A percentile compares a stretch with the other conserved stretches of the same genome.
phyloP scores from a whole-genome alignment of 2,888 invertebrate genomes.

The Athalia circularis region DNA sequence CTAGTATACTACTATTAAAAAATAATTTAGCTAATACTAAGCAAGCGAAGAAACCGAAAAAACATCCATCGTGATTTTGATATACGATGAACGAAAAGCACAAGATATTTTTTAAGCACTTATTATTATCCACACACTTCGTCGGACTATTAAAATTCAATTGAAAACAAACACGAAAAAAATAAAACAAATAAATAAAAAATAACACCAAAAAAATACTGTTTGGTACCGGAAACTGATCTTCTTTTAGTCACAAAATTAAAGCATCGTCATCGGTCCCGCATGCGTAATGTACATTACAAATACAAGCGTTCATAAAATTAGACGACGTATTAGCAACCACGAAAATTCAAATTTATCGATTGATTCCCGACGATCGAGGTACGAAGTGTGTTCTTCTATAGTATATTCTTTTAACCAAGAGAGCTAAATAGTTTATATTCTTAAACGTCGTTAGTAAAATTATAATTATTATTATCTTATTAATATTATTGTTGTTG shows the following conservation, averaged over 20 bases:
- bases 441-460: slow-evolving; percentile 9
- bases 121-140: no score
- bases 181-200: background rate
- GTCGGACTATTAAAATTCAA: background rate
- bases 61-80: no score
- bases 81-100: no score
- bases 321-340: background rate
- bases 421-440: slow-evolving; percentile 6
- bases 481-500: slow-evolving; percentile 3
- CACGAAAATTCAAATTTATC: background rate
- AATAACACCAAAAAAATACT: background rate
- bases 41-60: no score
- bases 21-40: no score
- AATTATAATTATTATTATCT: slow-evolving; percentile 8
- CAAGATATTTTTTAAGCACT: no score
- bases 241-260: no score
- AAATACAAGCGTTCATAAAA: background rate
- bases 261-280: background rate
- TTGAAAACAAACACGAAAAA: background rate
- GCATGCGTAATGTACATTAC: background rate
- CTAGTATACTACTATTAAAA: no score
- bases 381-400: background rate
- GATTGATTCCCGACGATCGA: background rate
- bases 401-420: background rate
- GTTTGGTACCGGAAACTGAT: background rate